Evolutionary conservation across 2,888 invertebrate species (phyloP), one percentile per base, ranked within the genome.

Genomic region (Agriopis marginaria): DNA sequence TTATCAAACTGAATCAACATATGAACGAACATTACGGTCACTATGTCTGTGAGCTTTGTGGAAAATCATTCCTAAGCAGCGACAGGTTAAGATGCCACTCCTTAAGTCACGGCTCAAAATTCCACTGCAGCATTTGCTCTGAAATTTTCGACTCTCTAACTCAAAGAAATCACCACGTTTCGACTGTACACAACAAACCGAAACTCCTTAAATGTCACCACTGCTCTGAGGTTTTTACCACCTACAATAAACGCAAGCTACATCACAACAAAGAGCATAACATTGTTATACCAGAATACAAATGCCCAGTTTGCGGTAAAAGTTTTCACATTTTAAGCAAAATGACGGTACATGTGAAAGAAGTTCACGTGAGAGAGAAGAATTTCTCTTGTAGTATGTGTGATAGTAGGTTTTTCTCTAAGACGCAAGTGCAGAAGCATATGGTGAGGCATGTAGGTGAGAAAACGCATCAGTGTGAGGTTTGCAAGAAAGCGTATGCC

Each of bases 361-460:
- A 90, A 51, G 93, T 95, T 0, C 95, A 95, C 63, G 80, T 93
- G 0, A 84, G 85, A 3, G 94, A 93, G 77, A 92, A 89, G 77
- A 90, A 93, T 59, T 95, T 88, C 58, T 72, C 88, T 0, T 95
- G 95, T 60, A 75, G 89, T 0, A 82, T 95, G 70, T 95, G 95
- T 68, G 95, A 93, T 0, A 91, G 91, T 50, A 90, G 87, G 65
- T 95, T 95, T 73, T 95, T 94, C 63, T 94, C 94, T 0, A 90
- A 86, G 5, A 91, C 92, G 0, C 94, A 93, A 54, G 88, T 95
- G 0, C 91, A 93, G 44, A 93, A 94, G 39, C 95, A 95, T 63
- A 94, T 95, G 92, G 77, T 94, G 0, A 93, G 90, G 42, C 95
- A 95, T 78, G 87, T 87, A 0, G 95, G 95, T 0, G 93, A 93